phyloP scores from a whole-genome alignment of 2,888 invertebrate species.

The Drosophila prolongata region DNA sequence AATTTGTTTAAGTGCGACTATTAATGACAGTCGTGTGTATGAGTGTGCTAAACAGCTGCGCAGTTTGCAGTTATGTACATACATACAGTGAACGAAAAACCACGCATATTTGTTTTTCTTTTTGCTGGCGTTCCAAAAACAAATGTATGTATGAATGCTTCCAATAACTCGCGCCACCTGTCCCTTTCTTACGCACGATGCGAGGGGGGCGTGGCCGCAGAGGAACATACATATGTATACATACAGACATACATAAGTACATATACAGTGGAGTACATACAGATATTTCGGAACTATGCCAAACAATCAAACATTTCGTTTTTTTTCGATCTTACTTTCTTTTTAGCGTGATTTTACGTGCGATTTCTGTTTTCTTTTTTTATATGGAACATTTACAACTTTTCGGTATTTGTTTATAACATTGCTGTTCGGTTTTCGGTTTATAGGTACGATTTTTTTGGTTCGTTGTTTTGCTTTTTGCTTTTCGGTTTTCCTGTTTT shows the following conservation, averaged over 20 bases:
- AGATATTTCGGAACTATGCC: conserved; percentile 15
- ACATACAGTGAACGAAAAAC: conserved; percentile 18
- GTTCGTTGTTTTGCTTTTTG: conserved; percentile 53
- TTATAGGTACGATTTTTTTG: conserved; percentile 50
- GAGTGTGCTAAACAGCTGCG: conserved; percentile 37
- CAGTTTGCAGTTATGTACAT: conserved; percentile 35
- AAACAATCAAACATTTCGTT: conserved; percentile 31
- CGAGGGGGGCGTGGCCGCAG: conserved; percentile 16
- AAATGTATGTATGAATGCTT: conserved; percentile 10
- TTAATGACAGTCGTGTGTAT: conserved; percentile 9
- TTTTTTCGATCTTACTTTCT: conserved; percentile 45
- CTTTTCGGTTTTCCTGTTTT: conserved; percentile 44
- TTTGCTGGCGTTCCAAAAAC: conserved; percentile 30
- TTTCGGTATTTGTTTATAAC: conserved; percentile 69
- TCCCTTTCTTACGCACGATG: conserved; percentile 15
- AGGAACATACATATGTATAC: conserved; percentile 7
- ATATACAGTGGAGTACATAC: conserved; percentile 10
- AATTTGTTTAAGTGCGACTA: conserved; percentile 18
- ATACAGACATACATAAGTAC: conserved; percentile 7
- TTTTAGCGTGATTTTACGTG: conserved; percentile 37
- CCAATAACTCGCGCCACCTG: conserved; percentile 6
- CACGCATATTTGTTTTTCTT: conserved; percentile 9
- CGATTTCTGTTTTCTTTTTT: conserved; percentile 54
- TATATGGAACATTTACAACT: conserved; percentile 59
- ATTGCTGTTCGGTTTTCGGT: conserved; percentile 65